Conservation (phyloP, 64 coral and sea anemone species). For the Actinia equina region DNA sequence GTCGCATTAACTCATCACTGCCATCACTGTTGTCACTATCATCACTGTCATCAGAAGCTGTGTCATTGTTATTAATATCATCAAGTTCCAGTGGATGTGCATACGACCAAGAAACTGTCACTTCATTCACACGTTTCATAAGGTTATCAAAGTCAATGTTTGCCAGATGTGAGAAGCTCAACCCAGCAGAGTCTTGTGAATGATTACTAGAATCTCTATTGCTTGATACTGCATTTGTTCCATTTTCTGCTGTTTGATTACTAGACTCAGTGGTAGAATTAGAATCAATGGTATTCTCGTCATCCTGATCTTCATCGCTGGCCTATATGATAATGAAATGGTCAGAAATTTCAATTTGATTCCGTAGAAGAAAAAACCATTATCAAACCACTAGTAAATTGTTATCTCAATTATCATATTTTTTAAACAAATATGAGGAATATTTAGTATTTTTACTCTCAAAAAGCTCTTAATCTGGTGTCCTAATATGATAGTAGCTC, state of each 20-base stretch:
- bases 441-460: too few species aligned
- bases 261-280: background rate
- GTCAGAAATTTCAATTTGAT: too few species aligned
- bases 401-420: background rate
- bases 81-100: background rate
- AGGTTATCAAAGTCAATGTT: slow-evolving; percentile 32
- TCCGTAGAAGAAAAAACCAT: background rate
- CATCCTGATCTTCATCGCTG: background rate
- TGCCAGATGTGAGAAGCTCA: slow-evolving; percentile 31
- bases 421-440: too few species aligned
- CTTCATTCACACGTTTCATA: slow-evolving; percentile 33
- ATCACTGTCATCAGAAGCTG: slow-evolving; percentile 1
- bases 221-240: background rate
- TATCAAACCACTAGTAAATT: background rate
- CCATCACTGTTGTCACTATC: background rate
- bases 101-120: slow-evolving; percentile 26
- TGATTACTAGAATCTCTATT: background rate
- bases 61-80: slow-evolving; percentile 9
- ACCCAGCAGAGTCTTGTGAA: background rate
- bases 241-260: background rate
- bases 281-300: background rate
- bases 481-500: too few species aligned
- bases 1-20: slow-evolving; percentile 27
- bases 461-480: too few species aligned
- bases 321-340: background rate